Evolutionary conservation across 1,140 invertebrate genomes (phyloP).

Genomic region (Euura saliciscinereae): DNA sequence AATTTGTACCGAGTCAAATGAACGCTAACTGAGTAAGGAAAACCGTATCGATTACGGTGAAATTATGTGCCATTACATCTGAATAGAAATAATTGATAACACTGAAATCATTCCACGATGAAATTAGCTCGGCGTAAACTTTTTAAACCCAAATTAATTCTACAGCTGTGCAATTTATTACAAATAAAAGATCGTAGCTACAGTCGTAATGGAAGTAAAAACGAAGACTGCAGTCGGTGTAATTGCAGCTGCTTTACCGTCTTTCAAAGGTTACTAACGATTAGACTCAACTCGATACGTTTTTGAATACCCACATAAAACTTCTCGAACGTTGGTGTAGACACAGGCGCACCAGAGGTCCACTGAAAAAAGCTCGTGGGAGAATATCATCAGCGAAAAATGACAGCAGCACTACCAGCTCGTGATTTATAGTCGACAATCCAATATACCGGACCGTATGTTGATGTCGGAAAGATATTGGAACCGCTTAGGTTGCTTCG

Average conservation of each 20-base stretch:
- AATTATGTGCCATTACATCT: not conserved
- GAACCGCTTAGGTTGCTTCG: not conserved
- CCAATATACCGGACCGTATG: conserved; percentile 2
- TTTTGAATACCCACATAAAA: not conserved
- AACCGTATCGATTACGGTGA: conserved; percentile 11
- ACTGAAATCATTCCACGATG: too few species aligned
- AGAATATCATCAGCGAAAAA: not conserved
- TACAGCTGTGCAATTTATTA: too few species aligned
- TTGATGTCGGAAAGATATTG: not conserved
- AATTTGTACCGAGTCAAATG: not conserved
- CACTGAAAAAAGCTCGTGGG: not conserved
- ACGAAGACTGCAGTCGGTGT: too few species aligned
- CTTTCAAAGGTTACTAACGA: too few species aligned
- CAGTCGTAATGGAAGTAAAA: too few species aligned
- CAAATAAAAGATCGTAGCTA: too few species aligned
- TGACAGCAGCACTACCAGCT: not conserved
- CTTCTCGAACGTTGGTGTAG: not conserved
- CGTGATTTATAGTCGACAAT: not conserved
- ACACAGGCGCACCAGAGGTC: not conserved
- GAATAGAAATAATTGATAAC: too few species aligned
- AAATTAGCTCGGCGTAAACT: too few species aligned
- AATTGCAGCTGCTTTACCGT: too few species aligned
- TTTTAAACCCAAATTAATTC: too few species aligned
- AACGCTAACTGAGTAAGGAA: conserved; percentile 7
- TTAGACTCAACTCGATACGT: too few species aligned